Evolutionary conservation across 2,113 vertebrate species (phyloP).

Genomic region (Gallinago paraguaiae): DNA sequence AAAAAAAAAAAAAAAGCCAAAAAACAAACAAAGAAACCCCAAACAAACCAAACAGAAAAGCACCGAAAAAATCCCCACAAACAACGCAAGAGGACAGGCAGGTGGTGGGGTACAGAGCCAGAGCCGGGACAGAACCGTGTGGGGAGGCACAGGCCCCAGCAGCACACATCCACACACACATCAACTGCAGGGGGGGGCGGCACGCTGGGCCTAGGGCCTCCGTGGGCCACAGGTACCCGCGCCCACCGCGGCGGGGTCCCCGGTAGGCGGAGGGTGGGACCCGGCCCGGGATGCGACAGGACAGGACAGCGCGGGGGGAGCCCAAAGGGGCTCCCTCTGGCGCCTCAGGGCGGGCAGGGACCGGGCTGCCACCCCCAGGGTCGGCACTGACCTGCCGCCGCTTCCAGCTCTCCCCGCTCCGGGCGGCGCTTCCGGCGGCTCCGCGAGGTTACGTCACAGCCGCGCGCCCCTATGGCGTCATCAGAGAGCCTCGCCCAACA

Average conservation of each 20-base stretch:
- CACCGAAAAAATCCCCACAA: too few relatives aligned
- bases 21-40: too few relatives aligned
- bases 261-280: background rate
- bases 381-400: constrained; percentile 47
- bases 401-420: background rate
- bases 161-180: background rate
- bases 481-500: accelerated
- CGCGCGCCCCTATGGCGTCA: background rate
- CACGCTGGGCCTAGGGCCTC: background rate
- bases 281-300: background rate
- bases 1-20: too few relatives aligned
- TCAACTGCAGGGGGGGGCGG: background rate
- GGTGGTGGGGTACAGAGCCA: background rate
- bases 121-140: background rate
- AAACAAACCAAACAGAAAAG: too few relatives aligned
- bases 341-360: too few relatives aligned
- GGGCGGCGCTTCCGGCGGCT: background rate
- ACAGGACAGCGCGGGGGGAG: background rate
- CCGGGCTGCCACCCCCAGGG: background rate
- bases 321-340: background rate
- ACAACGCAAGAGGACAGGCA: background rate
- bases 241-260: background rate
- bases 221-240: background rate
- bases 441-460: background rate
- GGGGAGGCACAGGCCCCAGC: background rate